Percentiles rank a stretch among this genome's conserved stretches.
These are phyloP conservation scores for Ostrea edulis DNA, from an alignment of 1,140 invertebrate species.

Conservation along the genomic window DNA sequence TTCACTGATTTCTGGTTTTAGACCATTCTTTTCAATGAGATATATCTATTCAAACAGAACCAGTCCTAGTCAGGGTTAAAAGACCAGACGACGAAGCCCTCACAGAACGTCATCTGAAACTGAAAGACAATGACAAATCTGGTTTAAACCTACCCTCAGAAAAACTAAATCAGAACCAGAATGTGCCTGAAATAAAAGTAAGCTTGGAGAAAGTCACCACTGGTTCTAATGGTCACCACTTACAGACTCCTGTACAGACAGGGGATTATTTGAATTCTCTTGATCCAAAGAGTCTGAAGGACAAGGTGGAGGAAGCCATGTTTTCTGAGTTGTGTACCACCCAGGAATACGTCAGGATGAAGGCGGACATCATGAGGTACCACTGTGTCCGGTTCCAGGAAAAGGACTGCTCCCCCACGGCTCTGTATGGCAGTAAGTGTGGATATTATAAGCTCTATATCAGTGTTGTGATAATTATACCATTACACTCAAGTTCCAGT, in stretches of 20 bases:
- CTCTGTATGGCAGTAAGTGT: slow-evolving; percentile 74
- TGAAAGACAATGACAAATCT: not conserved
- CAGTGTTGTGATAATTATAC: not conserved
- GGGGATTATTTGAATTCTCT: not conserved
- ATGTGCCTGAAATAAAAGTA: slow-evolving; percentile 42
- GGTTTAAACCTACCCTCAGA: not conserved
- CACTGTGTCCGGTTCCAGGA: slow-evolving; percentile 84
- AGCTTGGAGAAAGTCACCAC: not conserved
- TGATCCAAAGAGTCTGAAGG: slow-evolving; percentile 17
- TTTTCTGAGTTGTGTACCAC: slow-evolving; percentile 56
- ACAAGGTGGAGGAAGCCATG: slow-evolving; percentile 41
- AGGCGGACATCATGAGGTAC: slow-evolving; percentile 88
- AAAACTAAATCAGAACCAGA: slow-evolving; percentile 44
- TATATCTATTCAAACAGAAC: not conserved
- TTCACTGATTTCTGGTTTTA: too few species aligned
- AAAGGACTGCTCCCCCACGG: slow-evolving; percentile 72
- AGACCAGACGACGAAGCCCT: not conserved
- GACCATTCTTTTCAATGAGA: not conserved
- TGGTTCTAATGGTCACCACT: too few species aligned
- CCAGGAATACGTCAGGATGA: slow-evolving; percentile 75
- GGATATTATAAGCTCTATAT: not conserved
- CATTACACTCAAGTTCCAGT: too few species aligned
- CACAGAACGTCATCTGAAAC: not conserved
- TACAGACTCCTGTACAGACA: not conserved
- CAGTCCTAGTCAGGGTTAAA: not conserved